Evolutionary conservation across 2,888 invertebrate genomes (phyloP), one percentile per base, ranked within the genome.

Genomic region (Camponotus fellah): DNA sequence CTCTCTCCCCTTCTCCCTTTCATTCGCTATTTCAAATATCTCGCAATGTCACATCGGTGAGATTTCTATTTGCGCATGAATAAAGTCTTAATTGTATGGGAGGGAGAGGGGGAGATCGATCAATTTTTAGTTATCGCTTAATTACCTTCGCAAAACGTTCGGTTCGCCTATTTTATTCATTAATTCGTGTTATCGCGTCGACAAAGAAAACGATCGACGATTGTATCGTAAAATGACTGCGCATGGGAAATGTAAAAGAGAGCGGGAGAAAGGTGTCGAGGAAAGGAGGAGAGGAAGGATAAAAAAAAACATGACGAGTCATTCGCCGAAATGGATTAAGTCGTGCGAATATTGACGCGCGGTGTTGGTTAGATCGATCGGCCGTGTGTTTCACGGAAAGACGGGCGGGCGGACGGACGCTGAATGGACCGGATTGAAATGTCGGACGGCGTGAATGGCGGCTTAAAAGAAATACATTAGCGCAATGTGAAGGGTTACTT

Each of bases 381-480:
- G 89, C 75, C 82, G 89, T 90, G 91, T 91, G 91, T 92, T 93
- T 92, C 82, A 83, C 72, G 86, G 81, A 87, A 88, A 79, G 85
- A 80, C 81, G 65, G 84, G 87, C 82, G 86, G 89, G 40, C 69
- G 58, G 65, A 69, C 72, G 91, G 89, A 89, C 88, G 90, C 84
- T 93, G 92, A 93, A 93, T 93, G 88, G 93, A 90, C 90, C 91
- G 90, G 91, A 94, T 94, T 94, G 93, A 94, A 93, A 93, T 91
- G 92, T 94, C 91, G 91, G 82, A 87, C 84, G 88, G 86, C 79
- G 79, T 93, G 91, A 93, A 93, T 92, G 89, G 90, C 87, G 89
- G 81, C 91, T 88, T 91, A 88, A 93, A 93, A 92, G 93, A 92
- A 93, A 91, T 92, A 91, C 94, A 94, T 94, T 94, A 94, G 92